Conservation (phyloP, 2,888 invertebrate species). For the Caradrina kadenii region DNA sequence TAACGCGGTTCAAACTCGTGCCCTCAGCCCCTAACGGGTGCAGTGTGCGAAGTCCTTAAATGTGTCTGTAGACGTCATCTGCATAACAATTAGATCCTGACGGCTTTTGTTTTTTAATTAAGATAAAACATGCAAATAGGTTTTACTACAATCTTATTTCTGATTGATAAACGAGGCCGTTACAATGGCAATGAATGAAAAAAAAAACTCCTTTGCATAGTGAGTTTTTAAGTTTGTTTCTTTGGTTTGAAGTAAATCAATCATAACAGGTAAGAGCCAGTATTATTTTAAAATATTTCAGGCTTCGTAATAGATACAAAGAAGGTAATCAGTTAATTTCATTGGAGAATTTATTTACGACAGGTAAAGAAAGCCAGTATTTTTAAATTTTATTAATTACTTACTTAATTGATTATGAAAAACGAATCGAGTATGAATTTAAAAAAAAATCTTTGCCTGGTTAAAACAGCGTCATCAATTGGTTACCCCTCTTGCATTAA, state of each 20-base stretch:
- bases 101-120: conserved; percentile 13
- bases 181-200: conserved; percentile 3
- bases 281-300: too few relatives aligned
- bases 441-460: neutral
- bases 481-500: too few relatives aligned
- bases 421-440: neutral
- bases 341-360: neutral
- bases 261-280: neutral
- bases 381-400: neutral
- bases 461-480: too few relatives aligned
- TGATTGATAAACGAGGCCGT: conserved; percentile 23
- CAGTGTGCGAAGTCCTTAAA: conserved; percentile 22
- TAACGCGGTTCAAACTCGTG: conserved; percentile 18
- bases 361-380: neutral
- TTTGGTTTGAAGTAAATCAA: neutral
- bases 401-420: neutral
- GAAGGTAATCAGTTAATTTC: neutral
- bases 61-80: neutral
- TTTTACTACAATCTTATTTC: conserved; percentile 1
- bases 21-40: neutral
- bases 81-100: neutral
- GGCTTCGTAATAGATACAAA: neutral
- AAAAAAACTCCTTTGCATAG: neutral
- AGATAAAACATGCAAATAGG: conserved; percentile 19
- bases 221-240: neutral